Evolutionary conservation across 2,113 vertebrate genomes (phyloP).

Genomic region (Notechis scutatus): DNA sequence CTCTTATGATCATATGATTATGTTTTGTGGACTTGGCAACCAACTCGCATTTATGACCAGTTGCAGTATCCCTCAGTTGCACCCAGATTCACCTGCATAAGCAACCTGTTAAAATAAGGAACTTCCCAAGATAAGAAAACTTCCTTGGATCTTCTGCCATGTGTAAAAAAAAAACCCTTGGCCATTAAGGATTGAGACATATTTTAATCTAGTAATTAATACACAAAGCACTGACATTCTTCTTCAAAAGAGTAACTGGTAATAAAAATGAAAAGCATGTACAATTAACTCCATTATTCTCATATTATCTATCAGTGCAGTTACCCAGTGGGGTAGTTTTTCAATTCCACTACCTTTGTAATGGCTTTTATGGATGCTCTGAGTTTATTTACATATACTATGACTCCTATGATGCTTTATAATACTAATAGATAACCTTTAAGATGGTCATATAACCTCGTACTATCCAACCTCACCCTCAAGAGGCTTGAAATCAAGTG

Average conservation of each 20-base stretch:
- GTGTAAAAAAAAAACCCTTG: neutral
- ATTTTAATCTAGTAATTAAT: neutral
- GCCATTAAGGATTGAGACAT: neutral
- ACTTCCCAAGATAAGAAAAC: neutral
- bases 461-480: conserved; percentile 43
- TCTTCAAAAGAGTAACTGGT: neutral
- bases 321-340: neutral
- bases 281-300: neutral
- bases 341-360: neutral
- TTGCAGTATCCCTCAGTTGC: neutral
- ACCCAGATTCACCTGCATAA: neutral
- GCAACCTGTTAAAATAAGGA: neutral
- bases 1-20: neutral
- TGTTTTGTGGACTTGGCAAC: neutral
- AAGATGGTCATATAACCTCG: neutral
- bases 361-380: neutral
- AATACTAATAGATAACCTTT: conserved; percentile 27
- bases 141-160: neutral
- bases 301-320: neutral
- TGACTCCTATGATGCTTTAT: conserved; percentile 2
- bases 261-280: neutral
- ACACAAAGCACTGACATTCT: neutral
- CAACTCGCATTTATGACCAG: neutral
- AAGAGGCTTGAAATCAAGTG: conserved; percentile 59
- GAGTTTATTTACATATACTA: conserved; percentile 6